A percentile compares a stretch with the other conserved stretches of the same genome.
phyloP scores from a whole-genome alignment of 2,797 vertebrate genomes.

The Hyperoplus lanceolatus region DNA sequence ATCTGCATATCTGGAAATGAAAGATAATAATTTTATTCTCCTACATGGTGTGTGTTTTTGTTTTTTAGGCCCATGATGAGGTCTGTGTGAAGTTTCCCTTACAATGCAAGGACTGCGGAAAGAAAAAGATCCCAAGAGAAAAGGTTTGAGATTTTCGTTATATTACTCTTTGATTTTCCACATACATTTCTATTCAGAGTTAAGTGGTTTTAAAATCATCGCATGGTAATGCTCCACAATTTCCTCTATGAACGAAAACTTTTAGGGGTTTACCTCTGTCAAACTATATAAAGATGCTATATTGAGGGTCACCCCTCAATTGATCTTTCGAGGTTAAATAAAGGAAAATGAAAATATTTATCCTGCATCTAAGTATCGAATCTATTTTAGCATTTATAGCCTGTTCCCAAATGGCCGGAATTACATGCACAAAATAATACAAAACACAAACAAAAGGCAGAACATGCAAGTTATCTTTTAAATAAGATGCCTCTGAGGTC shows the following conservation, averaged over 20 bases:
- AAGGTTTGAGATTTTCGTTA: constrained; percentile 83
- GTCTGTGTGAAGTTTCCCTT: constrained; percentile 93
- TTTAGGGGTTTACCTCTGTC: not conserved
- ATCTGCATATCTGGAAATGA: not conserved
- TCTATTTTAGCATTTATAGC: not conserved
- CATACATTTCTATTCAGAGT: not conserved
- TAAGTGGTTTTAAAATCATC: constrained; percentile 1
- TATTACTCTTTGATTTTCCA: not conserved
- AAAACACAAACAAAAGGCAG: not conserved
- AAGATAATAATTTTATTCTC: constrained; percentile 2
- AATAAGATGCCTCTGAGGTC: not conserved
- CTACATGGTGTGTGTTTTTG: not conserved
- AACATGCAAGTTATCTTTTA: not conserved
- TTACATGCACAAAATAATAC: not conserved
- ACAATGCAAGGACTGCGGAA: constrained; percentile 94
- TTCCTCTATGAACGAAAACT: not conserved
- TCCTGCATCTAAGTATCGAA: not conserved
- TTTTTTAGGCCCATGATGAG: constrained; percentile 91
- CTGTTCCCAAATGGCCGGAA: not conserved
- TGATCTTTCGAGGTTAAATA: too few relatives aligned
- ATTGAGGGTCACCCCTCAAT: too few relatives aligned
- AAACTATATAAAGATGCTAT: not conserved
- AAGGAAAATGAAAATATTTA: too few relatives aligned
- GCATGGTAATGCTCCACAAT: not conserved
- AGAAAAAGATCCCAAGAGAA: constrained; percentile 93